A percentile compares a stretch with the other conserved stretches of the same genome.
These are phyloP conservation scores for Falco cherrug DNA, from an alignment of 2,797 vertebrate genomes.

Conservation along the genomic window DNA sequence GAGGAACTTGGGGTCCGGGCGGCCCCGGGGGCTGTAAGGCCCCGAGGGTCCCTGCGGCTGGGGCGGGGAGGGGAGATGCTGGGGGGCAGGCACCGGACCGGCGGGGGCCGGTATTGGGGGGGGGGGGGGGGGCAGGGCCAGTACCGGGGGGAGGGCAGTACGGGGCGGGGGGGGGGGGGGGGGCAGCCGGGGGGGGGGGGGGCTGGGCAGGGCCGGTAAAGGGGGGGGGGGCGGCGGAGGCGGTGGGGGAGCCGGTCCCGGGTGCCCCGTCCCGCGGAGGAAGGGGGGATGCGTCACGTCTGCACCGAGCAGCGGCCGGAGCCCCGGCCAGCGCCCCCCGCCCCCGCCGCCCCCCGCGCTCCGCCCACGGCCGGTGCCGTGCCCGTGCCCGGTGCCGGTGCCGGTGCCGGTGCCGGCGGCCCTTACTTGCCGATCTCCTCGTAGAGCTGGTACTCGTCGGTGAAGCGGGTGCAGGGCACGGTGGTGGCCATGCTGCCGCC, in stretches of 20 bases:
- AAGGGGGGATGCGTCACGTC: not conserved
- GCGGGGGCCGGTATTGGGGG: not conserved
- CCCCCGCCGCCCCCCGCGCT: not conserved
- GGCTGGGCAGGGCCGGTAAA: not conserved
- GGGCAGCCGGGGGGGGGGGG: not conserved
- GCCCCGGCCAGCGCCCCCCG: not conserved
- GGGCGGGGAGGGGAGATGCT: too few species aligned
- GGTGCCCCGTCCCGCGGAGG: not conserved
- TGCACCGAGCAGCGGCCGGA: not conserved
- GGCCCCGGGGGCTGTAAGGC: not conserved
- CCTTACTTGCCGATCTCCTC: constrained; percentile 98
- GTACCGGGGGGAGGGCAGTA: not conserved
- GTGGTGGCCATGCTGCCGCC: constrained; percentile 89
- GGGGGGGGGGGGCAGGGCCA: not conserved
- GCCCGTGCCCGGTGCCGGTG: too few species aligned
- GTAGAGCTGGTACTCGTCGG: constrained; percentile 96
- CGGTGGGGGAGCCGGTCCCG: not conserved
- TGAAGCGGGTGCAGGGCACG: constrained; percentile 93
- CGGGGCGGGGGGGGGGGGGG: too few species aligned
- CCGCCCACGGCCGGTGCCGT: too few species aligned
- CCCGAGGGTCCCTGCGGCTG: too few species aligned
- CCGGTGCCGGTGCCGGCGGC: not conserved
- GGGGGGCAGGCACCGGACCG: too few species aligned
- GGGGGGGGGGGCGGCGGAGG: not conserved
- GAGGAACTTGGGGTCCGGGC: not conserved